These are phyloP conservation scores for Oceanites oceanicus DNA, from an alignment of 2,113 vertebrate genomes.

Conservation along the genomic window DNA sequence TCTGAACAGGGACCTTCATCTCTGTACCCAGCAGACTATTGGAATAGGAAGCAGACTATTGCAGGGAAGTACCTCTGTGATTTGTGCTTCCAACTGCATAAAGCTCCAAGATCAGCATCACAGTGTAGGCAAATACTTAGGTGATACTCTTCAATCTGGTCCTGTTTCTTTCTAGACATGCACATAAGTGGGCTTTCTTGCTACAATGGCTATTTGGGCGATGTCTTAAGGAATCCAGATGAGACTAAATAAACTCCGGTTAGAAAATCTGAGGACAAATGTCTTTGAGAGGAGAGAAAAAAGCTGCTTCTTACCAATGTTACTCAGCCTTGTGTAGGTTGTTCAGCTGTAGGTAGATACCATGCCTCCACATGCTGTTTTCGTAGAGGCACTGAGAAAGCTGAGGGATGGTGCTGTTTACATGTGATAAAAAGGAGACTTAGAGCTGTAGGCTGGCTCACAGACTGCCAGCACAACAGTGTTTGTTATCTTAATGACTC, in stretches of 20 bases:
- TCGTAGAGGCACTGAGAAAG: slow-evolving; percentile 10
- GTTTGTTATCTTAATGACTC: neutral
- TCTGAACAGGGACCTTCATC: neutral
- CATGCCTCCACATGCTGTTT: slow-evolving; percentile 45
- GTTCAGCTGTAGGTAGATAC: slow-evolving; percentile 18
- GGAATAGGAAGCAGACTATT: neutral
- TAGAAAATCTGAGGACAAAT: neutral
- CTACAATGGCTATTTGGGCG: neutral
- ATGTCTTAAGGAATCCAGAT: neutral
- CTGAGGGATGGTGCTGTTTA: slow-evolving; percentile 43
- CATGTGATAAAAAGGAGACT: slow-evolving; percentile 8
- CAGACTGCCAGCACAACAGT: slow-evolving; percentile 2
- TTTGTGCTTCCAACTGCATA: neutral
- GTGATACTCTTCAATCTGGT: neutral
- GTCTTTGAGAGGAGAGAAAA: neutral
- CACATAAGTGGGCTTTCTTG: neutral
- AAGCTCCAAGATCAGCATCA: neutral
- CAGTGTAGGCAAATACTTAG: neutral
- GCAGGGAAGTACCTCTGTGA: neutral
- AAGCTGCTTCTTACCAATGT: neutral
- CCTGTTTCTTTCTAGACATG: neutral
- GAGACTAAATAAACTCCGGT: neutral
- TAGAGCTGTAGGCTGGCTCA: slow-evolving; percentile 4
- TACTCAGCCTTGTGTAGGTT: slow-evolving; percentile 46
- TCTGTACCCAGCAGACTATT: neutral